Percentiles rank a stretch among this genome's conserved stretches.
phyloP scores from a whole-genome alignment of 2,113 vertebrate species.

The Petrocephalus microphthalmus region DNA sequence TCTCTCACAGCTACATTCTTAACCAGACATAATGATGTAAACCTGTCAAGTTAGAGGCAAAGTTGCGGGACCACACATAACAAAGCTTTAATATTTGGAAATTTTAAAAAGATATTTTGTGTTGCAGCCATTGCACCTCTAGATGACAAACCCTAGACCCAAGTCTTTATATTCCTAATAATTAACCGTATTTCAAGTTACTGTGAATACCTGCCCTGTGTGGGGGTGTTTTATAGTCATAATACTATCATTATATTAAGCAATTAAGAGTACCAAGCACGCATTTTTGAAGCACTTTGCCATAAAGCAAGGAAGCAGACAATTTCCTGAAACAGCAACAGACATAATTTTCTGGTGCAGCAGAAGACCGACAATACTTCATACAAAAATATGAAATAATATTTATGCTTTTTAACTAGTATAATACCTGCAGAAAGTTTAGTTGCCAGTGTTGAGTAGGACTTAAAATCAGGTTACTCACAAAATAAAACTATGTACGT shows the following conservation, averaged over 20 bases:
- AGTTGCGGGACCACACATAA: neutral
- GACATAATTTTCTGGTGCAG: neutral
- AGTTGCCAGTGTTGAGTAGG: neutral
- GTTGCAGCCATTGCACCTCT: neutral
- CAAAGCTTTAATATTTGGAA: neutral
- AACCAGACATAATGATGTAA: neutral
- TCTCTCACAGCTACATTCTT: constrained; percentile 1
- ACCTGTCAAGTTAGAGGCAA: neutral
- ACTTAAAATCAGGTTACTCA: neutral
- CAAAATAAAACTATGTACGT: neutral
- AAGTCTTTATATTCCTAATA: neutral
- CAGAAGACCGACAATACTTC: neutral
- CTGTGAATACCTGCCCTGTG: neutral
- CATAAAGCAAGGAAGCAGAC: neutral
- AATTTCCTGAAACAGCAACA: neutral
- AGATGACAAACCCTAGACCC: neutral
- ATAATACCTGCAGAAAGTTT: neutral
- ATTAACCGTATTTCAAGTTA: neutral
- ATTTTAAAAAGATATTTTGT: neutral
- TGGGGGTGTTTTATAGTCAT: neutral
- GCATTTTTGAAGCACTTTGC: neutral
- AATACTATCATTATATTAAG: neutral
- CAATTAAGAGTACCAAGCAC: neutral
- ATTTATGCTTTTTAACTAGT: neutral
- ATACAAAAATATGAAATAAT: neutral